Percentiles rank a stretch among this genome's conserved stretches.
These are phyloP conservation scores for Odocoileus hemionus DNA, from an alignment of 2,113 vertebrate species.

Conservation along the genomic window DNA sequence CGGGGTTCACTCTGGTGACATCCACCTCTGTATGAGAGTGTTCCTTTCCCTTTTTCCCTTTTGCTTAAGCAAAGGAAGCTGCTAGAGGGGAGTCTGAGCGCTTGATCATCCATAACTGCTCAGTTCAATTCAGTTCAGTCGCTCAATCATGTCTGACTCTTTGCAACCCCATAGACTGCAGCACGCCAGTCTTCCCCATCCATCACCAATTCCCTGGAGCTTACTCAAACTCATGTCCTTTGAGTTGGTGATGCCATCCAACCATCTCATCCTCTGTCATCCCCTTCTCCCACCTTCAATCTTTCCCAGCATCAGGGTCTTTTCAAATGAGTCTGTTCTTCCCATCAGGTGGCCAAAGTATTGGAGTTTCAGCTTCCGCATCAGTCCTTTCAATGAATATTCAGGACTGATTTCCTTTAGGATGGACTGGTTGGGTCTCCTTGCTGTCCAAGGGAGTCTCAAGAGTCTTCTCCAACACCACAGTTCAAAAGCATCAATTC, in stretches of 20 bases:
- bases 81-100: background rate
- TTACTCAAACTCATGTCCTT: background rate
- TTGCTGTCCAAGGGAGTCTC: background rate
- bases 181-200: background rate
- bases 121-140: background rate
- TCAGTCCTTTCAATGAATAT: background rate
- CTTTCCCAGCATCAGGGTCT: background rate
- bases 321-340: background rate
- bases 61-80: constrained; percentile 15
- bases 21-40: background rate
- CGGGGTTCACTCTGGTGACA: background rate
- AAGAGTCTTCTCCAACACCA: background rate
- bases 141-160: background rate
- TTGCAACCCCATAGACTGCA: background rate
- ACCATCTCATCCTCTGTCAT: background rate
- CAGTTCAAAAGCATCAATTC: background rate
- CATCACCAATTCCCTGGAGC: background rate
- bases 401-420: background rate
- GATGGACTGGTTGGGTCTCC: background rate
- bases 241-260: background rate
- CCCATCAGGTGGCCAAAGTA: background rate
- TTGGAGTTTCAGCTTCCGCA: background rate
- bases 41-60: background rate
- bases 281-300: background rate
- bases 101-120: background rate